Evolutionary conservation across 2,113 vertebrate species (phyloP).

Genomic region (Mormyrus iriodes): DNA sequence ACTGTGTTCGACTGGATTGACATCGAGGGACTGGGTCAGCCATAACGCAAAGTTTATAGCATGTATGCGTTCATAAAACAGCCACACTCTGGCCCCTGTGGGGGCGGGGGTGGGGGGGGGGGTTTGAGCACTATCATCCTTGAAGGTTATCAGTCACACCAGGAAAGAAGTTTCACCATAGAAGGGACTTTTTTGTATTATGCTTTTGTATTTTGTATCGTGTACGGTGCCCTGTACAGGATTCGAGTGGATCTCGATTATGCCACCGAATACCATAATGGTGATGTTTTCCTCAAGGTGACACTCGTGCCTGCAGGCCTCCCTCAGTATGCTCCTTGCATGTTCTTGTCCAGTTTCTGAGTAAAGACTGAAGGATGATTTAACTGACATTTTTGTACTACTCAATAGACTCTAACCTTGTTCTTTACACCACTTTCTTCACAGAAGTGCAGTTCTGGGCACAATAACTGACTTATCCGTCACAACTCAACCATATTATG

Average conservation of each 20-base stretch:
- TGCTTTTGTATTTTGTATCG: background rate
- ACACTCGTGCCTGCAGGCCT: background rate
- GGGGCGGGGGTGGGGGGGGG: background rate
- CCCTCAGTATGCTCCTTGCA: background rate
- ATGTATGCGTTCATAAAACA: background rate
- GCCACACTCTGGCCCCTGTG: background rate
- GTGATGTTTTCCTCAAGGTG: background rate
- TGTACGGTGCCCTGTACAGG: background rate
- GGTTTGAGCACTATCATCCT: background rate
- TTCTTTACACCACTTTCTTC: background rate
- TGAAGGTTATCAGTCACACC: background rate
- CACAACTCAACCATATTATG: background rate
- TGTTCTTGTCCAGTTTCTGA: background rate
- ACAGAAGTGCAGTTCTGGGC: background rate
- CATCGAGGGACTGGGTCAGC: background rate
- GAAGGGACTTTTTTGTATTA: background rate
- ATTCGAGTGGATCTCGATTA: background rate
- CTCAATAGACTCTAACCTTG: background rate
- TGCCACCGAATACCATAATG: background rate
- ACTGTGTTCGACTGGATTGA: background rate
- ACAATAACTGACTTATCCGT: background rate
- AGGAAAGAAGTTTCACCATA: background rate
- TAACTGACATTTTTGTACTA: background rate
- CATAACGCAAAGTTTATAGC: background rate
- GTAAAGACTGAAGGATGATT: background rate